Conservation (phyloP, 2,888 invertebrate genomes). For the Microchrysa polita region DNA sequence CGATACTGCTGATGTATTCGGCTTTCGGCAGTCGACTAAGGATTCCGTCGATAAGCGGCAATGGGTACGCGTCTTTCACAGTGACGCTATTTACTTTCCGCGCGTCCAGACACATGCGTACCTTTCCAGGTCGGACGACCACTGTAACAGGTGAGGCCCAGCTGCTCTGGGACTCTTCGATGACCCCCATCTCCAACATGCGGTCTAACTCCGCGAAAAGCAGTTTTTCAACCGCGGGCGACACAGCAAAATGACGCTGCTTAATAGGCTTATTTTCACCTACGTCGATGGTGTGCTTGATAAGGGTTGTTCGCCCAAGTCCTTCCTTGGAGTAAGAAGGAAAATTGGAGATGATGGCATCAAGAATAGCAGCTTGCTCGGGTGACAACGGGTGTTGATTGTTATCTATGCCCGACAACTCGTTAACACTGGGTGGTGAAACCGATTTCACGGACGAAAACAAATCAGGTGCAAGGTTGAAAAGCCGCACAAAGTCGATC, state of each 20-base stretch:
- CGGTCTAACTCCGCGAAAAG: constrained; percentile 51
- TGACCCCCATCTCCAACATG: constrained; percentile 53
- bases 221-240: not conserved
- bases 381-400: too few species aligned
- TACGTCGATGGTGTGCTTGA: not conserved
- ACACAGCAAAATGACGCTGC: constrained; percentile 2
- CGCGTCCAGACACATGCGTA: not conserved
- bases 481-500: too few species aligned
- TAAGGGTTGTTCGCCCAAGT: not conserved
- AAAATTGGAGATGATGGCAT: not conserved
- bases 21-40: too few species aligned
- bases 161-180: constrained; percentile 49
- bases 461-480: too few species aligned
- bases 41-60: not conserved
- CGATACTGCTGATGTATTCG: not conserved
- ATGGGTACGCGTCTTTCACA: not conserved
- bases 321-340: not conserved
- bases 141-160: not conserved
- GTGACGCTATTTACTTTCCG: not conserved
- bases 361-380: not conserved
- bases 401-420: too few species aligned
- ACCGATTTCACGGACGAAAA: too few species aligned
- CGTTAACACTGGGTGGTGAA: too few species aligned
- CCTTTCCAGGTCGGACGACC: not conserved
- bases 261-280: constrained; percentile 8